Evolutionary conservation across 2,797 vertebrate genomes (phyloP).

Genomic region (Pangasius macronema): DNA sequence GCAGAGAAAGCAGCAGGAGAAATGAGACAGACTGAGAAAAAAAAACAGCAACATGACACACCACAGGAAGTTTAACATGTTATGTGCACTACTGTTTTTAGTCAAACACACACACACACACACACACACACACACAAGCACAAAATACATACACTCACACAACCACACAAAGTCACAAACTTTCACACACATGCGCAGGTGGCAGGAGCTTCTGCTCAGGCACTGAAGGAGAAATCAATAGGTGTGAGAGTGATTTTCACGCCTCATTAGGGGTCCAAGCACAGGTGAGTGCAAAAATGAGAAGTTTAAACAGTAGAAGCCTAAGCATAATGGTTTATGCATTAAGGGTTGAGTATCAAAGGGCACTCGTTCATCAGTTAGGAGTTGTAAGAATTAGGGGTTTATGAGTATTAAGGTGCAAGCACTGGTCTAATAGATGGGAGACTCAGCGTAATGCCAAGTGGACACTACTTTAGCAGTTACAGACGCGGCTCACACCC

Average conservation of each 20-base stretch:
- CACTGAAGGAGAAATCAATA: conserved; percentile 2
- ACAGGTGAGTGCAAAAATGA: neutral
- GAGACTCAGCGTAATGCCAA: neutral
- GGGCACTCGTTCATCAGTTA: neutral
- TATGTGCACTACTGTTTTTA: neutral
- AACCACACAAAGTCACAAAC: neutral
- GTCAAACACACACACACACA: neutral
- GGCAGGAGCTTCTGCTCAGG: neutral
- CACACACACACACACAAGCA: neutral
- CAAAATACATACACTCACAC: no score
- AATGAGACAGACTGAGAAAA: neutral
- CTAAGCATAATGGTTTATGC: neutral
- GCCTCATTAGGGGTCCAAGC: neutral
- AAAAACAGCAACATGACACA: conserved; percentile 8
- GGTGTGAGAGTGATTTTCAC: neutral
- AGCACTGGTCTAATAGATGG: neutral
- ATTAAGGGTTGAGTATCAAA: neutral
- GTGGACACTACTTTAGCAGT: neutral
- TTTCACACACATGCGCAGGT: neutral
- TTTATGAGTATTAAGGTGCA: neutral
- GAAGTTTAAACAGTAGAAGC: neutral
- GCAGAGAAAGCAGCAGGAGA: conserved; percentile 10
- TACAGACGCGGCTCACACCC: neutral
- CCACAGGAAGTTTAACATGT: conserved; percentile 9
- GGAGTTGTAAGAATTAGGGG: neutral